Evolutionary conservation across 2,797 vertebrate species (phyloP).

Genomic region (Rachycentron canadum): DNA sequence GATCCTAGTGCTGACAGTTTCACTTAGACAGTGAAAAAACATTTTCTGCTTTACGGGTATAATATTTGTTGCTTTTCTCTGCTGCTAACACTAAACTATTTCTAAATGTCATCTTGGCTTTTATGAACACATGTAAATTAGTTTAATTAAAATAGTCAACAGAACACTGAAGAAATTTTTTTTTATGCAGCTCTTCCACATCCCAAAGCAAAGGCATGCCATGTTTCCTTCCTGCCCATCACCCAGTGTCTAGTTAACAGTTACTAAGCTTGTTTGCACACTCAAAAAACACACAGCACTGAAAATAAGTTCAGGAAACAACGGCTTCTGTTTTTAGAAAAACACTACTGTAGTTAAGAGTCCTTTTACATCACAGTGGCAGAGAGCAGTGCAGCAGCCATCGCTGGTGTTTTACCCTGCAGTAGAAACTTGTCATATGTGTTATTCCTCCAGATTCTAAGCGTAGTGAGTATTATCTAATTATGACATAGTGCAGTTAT

Average conservation of each 20-base stretch:
- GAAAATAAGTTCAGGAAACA: slow-evolving; percentile 18
- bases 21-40: not conserved
- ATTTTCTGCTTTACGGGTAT: not conserved
- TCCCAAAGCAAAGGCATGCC: not conserved
- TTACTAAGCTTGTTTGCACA: not conserved
- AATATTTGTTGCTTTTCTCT: not conserved
- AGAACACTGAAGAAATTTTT: not conserved
- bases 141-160: not conserved
- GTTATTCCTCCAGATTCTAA: slow-evolving; percentile 66
- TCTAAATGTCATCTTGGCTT: not conserved
- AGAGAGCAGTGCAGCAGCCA: slow-evolving; percentile 29
- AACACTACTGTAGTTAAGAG: slow-evolving; percentile 27
- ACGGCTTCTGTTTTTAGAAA: slow-evolving; percentile 26
- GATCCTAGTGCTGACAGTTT: not conserved
- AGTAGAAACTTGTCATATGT: slow-evolving; percentile 63
- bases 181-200: not conserved
- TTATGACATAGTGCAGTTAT: slow-evolving; percentile 77
- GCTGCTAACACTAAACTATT: not conserved
- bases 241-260: not conserved
- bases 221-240: not conserved
- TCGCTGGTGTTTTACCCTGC: slow-evolving; percentile 50
- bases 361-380: slow-evolving; percentile 22
- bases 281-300: slow-evolving; percentile 1
- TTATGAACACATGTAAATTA: not conserved
- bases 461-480: slow-evolving; percentile 72